Conservation (phyloP, 2,113 vertebrate genomes). For the Crocuta crocuta region DNA sequence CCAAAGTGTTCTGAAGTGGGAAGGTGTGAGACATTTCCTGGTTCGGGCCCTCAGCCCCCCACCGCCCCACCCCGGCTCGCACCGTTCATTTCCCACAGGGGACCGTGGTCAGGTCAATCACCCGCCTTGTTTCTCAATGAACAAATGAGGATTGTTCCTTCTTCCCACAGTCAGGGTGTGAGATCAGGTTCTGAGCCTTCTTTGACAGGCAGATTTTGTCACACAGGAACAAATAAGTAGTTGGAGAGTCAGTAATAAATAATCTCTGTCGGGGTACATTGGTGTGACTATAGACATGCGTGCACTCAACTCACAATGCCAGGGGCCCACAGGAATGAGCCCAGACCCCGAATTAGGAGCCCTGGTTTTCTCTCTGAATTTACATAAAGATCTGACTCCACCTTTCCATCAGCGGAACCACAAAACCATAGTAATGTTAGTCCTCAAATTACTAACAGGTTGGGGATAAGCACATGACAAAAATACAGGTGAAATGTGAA, state of each 20-base stretch:
- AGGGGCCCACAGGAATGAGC: fast-evolving
- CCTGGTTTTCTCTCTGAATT: not conserved
- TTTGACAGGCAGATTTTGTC: conserved; percentile 37
- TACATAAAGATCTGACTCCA: not conserved
- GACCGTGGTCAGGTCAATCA: not conserved
- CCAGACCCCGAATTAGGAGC: not conserved
- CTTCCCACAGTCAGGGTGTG: not conserved
- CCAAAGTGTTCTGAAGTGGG: conserved; percentile 21
- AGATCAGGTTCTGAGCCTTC: not conserved
- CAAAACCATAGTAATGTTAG: not conserved
- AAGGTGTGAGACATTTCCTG: conserved; percentile 73
- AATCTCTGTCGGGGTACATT: not conserved
- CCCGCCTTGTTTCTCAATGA: conserved; percentile 19
- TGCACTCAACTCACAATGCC: not conserved
- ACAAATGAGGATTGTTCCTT: conserved; percentile 65
- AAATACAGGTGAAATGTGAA: not conserved
- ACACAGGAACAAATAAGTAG: conserved; percentile 46
- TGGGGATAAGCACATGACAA: not conserved
- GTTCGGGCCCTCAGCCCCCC: not conserved
- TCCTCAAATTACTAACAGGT: not conserved
- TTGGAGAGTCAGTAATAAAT: conserved; percentile 38
- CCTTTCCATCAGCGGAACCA: not conserved
- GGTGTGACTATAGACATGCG: not conserved
- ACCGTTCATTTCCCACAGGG: not conserved
- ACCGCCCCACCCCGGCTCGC: not conserved